Evolutionary conservation across 2,888 invertebrate species (phyloP).

Genomic region (Macrosiphum euphorbiae): DNA sequence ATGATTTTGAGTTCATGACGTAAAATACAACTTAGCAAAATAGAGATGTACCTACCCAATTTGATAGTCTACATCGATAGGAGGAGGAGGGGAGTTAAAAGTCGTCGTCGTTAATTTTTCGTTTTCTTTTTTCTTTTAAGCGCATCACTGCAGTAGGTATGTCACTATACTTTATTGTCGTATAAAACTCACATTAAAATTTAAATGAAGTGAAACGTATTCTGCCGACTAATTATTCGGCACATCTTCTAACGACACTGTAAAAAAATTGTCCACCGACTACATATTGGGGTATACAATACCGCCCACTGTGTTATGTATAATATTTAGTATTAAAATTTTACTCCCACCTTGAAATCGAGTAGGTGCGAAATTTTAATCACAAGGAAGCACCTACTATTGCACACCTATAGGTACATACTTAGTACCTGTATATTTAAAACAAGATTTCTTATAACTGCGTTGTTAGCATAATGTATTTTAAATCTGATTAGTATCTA

Average conservation of each 20-base stretch:
- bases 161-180: background rate
- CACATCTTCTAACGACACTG: background rate
- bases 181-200: background rate
- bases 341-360: background rate
- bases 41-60: background rate
- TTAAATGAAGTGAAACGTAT: background rate
- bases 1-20: constrained; percentile 46
- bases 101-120: background rate
- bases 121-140: background rate
- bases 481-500: background rate
- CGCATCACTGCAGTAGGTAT: background rate
- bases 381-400: background rate
- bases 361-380: background rate
- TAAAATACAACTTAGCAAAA: background rate
- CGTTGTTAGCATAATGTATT: background rate
- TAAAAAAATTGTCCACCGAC: background rate
- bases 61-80: background rate
- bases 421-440: background rate
- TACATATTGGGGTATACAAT: background rate
- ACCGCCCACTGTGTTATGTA: background rate
- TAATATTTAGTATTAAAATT: background rate
- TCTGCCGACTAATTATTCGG: background rate
- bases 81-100: background rate
- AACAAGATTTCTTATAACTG: background rate
- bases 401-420: background rate